Conservation (phyloP, 1,140 invertebrate species). For the Drosophila bipectinata region DNA sequence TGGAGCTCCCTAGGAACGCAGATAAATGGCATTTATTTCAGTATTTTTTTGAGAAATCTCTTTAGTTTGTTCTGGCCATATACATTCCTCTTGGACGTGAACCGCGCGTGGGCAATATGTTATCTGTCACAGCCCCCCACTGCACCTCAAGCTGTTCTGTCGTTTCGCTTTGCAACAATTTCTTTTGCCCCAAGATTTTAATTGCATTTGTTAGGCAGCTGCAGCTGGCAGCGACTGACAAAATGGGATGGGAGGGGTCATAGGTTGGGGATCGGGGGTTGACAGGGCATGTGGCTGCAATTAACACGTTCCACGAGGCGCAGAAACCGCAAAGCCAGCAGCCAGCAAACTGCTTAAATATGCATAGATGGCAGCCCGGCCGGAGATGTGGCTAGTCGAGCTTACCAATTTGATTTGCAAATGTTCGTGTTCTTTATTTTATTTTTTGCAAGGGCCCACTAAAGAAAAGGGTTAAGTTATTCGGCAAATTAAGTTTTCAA, state of each 20-base stretch:
- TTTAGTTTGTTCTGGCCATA: constrained; percentile 10
- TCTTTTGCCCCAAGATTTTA: constrained; percentile 62
- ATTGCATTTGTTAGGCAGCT: constrained; percentile 66
- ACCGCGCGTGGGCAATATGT: constrained; percentile 48
- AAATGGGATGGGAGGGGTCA: not conserved
- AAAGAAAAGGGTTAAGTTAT: too few relatives aligned
- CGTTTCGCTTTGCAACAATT: constrained; percentile 26
- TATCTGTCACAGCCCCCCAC: constrained; percentile 38
- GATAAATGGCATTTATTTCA: constrained; percentile 38
- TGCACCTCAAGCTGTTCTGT: constrained; percentile 2
- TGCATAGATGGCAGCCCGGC: constrained; percentile 36
- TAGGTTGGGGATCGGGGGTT: not conserved
- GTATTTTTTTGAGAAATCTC: constrained; percentile 12
- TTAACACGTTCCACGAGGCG: constrained; percentile 60
- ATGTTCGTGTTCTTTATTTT: constrained; percentile 18
- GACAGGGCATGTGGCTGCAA: constrained; percentile 44
- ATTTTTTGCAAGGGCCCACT: not conserved
- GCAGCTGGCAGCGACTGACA: constrained; percentile 32
- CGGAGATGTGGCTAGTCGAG: constrained; percentile 16
- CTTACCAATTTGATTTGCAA: constrained; percentile 53
- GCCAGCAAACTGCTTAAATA: constrained; percentile 41
- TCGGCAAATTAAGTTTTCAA: constrained; percentile 32
- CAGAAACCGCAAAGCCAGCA: constrained; percentile 51
- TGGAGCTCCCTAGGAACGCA: constrained; percentile 12
- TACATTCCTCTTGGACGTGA: constrained; percentile 15